Conservation (phyloP, 2,888 invertebrate genomes). For the Cryptus viduatorius region DNA sequence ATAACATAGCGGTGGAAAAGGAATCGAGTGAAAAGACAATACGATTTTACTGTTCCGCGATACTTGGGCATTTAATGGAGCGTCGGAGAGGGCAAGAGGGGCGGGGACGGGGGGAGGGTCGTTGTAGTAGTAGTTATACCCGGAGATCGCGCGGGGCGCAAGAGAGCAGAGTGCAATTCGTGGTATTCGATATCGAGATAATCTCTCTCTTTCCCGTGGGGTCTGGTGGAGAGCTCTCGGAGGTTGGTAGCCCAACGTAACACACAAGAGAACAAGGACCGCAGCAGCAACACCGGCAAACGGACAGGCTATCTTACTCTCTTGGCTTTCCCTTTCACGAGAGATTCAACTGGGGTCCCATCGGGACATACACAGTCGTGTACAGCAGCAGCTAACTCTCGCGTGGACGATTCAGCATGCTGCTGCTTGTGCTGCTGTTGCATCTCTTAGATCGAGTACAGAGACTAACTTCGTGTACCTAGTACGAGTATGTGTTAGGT, state of each 20-base stretch:
- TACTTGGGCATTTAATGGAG: constrained; percentile 72
- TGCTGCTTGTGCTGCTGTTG: constrained; percentile 60
- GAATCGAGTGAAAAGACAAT: constrained; percentile 69
- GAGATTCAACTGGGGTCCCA: constrained; percentile 68
- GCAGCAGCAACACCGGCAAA: not conserved
- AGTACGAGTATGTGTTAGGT: constrained; percentile 66
- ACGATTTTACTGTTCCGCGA: constrained; percentile 68
- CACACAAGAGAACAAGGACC: constrained; percentile 27
- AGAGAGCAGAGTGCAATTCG: constrained; percentile 83
- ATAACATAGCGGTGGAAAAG: constrained; percentile 22
- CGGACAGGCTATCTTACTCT: constrained; percentile 67
- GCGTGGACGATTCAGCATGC: constrained; percentile 54
- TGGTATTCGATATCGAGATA: constrained; percentile 85
- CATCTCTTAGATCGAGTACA: constrained; percentile 66
- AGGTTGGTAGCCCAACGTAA: constrained; percentile 35
- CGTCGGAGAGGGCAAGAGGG: constrained; percentile 64
- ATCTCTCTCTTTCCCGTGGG: constrained; percentile 80
- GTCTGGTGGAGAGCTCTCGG: constrained; percentile 60
- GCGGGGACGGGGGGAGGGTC: constrained; percentile 11
- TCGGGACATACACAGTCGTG: constrained; percentile 57
- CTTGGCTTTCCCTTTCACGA: constrained; percentile 78
- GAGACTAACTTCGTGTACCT: constrained; percentile 67
- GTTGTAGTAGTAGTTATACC: constrained; percentile 60
- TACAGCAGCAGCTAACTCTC: constrained; percentile 50
- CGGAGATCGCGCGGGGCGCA: constrained; percentile 65